These are phyloP conservation scores for Elanus axillaris DNA, from an alignment of 2,113 vertebrate genomes.

Conservation along the genomic window DNA sequence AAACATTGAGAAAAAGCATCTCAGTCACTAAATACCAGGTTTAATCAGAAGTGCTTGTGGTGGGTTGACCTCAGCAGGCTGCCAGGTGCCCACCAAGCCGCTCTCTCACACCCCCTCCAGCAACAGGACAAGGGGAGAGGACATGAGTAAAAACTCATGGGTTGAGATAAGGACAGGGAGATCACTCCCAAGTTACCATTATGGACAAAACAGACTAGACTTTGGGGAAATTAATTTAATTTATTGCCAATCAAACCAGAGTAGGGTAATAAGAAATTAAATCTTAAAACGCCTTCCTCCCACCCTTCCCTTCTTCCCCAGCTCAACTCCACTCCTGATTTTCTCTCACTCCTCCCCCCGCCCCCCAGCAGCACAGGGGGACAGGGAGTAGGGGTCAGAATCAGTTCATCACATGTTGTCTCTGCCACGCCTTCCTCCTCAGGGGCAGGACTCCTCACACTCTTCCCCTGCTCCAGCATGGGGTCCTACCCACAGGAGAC, in stretches of 20 bases:
- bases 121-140: not conserved
- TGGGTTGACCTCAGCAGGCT: not conserved
- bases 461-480: not conserved
- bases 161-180: not conserved
- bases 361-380: fast-evolving
- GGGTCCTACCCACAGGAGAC: fast-evolving
- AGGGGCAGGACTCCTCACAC: no score
- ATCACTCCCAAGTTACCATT: not conserved
- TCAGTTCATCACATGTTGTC: not conserved
- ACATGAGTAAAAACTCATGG: fast-evolving
- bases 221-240: not conserved
- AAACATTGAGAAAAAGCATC: not conserved
- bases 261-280: not conserved
- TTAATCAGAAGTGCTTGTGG: not conserved
- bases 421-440: not conserved
- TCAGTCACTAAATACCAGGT: not conserved
- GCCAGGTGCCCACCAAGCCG: no score
- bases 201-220: not conserved
- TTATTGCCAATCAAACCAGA: not conserved
- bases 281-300: not conserved
- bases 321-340: not conserved
- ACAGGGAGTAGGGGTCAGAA: fast-evolving
- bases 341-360: fast-evolving
- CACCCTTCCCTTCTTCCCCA: fast-evolving
- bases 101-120: fast-evolving